Conservation (phyloP, 2,113 vertebrate species). For the Hucho hucho region DNA sequence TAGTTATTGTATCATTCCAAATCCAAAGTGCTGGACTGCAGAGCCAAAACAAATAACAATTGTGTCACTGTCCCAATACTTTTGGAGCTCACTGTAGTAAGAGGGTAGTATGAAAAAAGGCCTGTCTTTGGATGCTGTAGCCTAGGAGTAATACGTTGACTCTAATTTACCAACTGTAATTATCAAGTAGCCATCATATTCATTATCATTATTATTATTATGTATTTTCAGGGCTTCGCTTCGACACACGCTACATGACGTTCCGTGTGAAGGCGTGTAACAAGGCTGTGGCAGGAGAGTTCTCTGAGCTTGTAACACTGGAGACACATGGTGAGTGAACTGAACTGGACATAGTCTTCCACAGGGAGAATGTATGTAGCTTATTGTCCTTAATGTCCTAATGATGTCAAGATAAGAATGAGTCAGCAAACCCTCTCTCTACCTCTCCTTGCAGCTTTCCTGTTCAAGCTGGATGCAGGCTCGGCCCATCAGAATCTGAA, state of each 20-base stretch:
- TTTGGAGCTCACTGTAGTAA: not conserved
- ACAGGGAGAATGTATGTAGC: too few relatives aligned
- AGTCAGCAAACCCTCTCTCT: too few relatives aligned
- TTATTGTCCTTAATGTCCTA: too few relatives aligned
- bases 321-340: conserved; percentile 85
- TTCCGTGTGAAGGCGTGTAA: conserved; percentile 93
- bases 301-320: conserved; percentile 87
- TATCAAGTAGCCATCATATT: not conserved
- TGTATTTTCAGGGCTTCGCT: conserved; percentile 75
- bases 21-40: too few relatives aligned
- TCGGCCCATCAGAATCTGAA: conserved; percentile 94
- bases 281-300: conserved; percentile 93
- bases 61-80: not conserved
- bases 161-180: not conserved
- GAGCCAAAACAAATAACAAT: not conserved
- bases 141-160: not conserved
- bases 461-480: conserved; percentile 85
- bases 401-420: too few relatives aligned
- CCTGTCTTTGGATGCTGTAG: not conserved
- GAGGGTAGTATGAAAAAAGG: too few relatives aligned
- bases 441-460: conserved; percentile 75
- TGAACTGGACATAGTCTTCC: too few relatives aligned
- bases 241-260: conserved; percentile 92
- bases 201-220: not conserved
- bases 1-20: not conserved